A percentile compares a stretch with the other conserved stretches of the same genome.
These are phyloP conservation scores for Trichacis sp. DNA, from an alignment of 2,888 invertebrate species.

Conservation along the genomic window DNA sequence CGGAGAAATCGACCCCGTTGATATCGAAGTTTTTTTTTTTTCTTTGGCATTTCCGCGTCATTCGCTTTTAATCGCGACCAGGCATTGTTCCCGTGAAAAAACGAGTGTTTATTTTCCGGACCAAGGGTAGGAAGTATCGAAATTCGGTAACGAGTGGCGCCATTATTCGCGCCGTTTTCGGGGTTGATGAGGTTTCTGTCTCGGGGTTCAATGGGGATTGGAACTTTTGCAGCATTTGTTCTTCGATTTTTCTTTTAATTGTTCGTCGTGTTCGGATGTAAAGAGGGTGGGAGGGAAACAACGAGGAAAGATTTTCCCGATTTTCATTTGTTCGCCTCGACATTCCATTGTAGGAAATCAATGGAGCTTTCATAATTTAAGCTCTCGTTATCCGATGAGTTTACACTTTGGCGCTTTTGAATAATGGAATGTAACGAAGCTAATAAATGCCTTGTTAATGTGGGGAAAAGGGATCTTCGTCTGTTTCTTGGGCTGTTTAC, in stretches of 20 bases:
- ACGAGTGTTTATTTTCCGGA: neutral
- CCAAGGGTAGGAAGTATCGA: too few relatives aligned
- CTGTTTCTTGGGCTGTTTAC: slow-evolving; percentile 19
- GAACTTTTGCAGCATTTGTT: slow-evolving; percentile 35
- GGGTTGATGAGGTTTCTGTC: neutral
- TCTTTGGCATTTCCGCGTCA: neutral
- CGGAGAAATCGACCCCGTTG: neutral
- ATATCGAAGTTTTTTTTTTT: neutral
- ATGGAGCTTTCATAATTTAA: slow-evolving; percentile 50
- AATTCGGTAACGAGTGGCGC: neutral
- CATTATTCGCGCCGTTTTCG: neutral
- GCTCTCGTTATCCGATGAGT: slow-evolving; percentile 52
- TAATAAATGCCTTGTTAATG: slow-evolving; percentile 40
- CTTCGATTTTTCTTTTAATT: slow-evolving; percentile 41
- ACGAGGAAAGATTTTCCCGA: slow-evolving; percentile 36
- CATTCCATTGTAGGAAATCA: slow-evolving; percentile 46
- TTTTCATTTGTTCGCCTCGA: slow-evolving; percentile 42
- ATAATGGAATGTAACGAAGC: slow-evolving; percentile 49
- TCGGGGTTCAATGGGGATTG: slow-evolving; percentile 22
- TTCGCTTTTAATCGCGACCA: neutral
- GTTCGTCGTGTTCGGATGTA: slow-evolving; percentile 38
- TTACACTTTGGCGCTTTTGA: slow-evolving; percentile 49
- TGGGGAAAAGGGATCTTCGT: slow-evolving; percentile 19
- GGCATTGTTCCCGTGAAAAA: neutral
- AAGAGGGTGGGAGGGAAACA: slow-evolving; percentile 37